Evolutionary conservation across 1,140 invertebrate genomes (phyloP).

Genomic region (Babylonia areolata): DNA sequence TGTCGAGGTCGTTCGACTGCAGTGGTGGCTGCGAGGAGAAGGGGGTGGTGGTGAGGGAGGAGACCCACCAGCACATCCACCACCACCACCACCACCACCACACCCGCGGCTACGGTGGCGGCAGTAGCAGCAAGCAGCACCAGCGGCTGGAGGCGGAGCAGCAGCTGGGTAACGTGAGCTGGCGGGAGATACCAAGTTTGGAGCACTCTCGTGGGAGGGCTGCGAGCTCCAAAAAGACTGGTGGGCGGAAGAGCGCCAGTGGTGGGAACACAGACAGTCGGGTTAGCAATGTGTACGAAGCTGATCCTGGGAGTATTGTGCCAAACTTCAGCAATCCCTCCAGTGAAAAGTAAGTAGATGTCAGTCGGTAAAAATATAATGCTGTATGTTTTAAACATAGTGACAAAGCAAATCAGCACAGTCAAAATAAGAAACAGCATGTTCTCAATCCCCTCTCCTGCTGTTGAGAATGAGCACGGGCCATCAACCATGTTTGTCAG

Average conservation of each 20-base stretch:
- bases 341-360: slow-evolving; percentile 72
- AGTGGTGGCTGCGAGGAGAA: slow-evolving; percentile 69
- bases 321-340: slow-evolving; percentile 66
- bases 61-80: slow-evolving; percentile 70
- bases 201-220: slow-evolving; percentile 43
- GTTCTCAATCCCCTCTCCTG: too few relatives aligned
- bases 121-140: slow-evolving; percentile 53
- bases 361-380: too few relatives aligned
- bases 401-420: too few relatives aligned
- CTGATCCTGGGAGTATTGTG: slow-evolving; percentile 60
- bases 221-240: slow-evolving; percentile 43
- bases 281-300: slow-evolving; percentile 81
- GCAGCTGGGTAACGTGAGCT: slow-evolving; percentile 53
- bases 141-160: slow-evolving; percentile 61
- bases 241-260: slow-evolving; percentile 62
- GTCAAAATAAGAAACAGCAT: too few relatives aligned
- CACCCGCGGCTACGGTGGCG: slow-evolving; percentile 37
- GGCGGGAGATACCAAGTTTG: slow-evolving; percentile 13
- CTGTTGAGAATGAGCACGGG: too few relatives aligned
- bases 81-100: slow-evolving; percentile 75
- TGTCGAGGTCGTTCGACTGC: slow-evolving; percentile 62
- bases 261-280: slow-evolving; percentile 84
- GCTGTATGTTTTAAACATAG: too few relatives aligned
- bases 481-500: too few relatives aligned
- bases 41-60: slow-evolving; percentile 43